phyloP scores from a whole-genome alignment of 2,113 vertebrate genomes.

The Platycercus adscitus region DNA sequence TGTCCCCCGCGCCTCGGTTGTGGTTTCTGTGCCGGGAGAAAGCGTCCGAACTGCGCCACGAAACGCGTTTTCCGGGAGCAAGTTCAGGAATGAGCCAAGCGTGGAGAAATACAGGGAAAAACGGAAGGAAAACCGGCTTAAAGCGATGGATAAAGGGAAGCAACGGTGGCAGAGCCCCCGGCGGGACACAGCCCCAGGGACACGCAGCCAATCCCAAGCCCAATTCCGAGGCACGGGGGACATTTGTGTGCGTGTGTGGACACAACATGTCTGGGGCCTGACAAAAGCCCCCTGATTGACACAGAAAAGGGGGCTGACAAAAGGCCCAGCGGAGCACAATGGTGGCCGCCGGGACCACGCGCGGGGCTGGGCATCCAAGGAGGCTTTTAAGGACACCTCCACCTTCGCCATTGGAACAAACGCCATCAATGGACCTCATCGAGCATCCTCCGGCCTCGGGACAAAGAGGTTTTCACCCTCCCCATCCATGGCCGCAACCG shows the following conservation, averaged over 20 bases:
- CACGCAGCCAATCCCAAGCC: fast-evolving
- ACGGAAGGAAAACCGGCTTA: fast-evolving
- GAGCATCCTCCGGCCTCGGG: background rate
- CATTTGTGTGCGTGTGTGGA: constrained; percentile 55
- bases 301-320: constrained; percentile 65
- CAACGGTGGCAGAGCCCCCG: fast-evolving
- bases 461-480: background rate
- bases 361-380: background rate
- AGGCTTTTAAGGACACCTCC: background rate
- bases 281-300: constrained; percentile 62
- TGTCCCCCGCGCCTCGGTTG: fast-evolving
- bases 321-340: constrained; percentile 57
- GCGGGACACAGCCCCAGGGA: background rate
- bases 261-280: constrained; percentile 59
- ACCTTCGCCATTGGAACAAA: fast-evolving
- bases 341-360: background rate
- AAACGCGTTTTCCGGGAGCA: fast-evolving
- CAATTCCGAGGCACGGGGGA: background rate
- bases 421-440: fast-evolving
- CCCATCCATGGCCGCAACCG: background rate
- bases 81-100: fast-evolving
- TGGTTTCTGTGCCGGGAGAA: background rate
- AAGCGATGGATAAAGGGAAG: background rate
- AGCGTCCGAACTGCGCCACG: fast-evolving
- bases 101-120: fast-evolving